Percentiles rank a stretch among this genome's conserved stretches.
phyloP scores from a whole-genome alignment of 1,140 invertebrate genomes.

The Drosophila persimilis region DNA sequence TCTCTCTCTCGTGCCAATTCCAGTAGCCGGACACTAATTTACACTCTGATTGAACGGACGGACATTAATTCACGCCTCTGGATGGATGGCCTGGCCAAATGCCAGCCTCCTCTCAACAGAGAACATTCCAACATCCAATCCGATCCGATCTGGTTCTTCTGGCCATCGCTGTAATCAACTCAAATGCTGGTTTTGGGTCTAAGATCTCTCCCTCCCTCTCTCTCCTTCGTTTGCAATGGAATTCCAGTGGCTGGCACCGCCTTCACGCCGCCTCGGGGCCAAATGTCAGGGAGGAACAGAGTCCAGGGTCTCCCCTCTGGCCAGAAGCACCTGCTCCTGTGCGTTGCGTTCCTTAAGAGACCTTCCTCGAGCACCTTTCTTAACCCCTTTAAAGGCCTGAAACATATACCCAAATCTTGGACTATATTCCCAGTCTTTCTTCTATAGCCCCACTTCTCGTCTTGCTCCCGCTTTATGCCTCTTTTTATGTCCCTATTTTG shows the following conservation, averaged over 20 bases:
- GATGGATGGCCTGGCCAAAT: neutral
- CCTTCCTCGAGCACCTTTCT: neutral
- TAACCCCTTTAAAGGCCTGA: neutral
- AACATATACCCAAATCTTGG: too few species aligned
- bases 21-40: slow-evolving; percentile 32
- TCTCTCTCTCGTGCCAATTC: slow-evolving; percentile 24
- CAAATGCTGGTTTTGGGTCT: slow-evolving; percentile 8
- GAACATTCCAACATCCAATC: neutral
- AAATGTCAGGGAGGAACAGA: slow-evolving; percentile 20
- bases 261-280: slow-evolving; percentile 16
- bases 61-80: slow-evolving; percentile 36
- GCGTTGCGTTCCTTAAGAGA: too few species aligned
- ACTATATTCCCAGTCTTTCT: too few species aligned
- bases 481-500: too few species aligned
- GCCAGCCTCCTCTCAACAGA: too few species aligned
- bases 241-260: slow-evolving; percentile 1
- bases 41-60: slow-evolving; percentile 17
- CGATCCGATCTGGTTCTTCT: neutral
- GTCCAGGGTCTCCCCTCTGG: slow-evolving; percentile 5
- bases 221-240: slow-evolving; percentile 2
- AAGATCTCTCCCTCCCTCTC: neutral
- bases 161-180: slow-evolving; percentile 3
- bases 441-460: too few species aligned
- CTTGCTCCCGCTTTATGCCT: too few species aligned
- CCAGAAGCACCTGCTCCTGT: neutral